phyloP scores from a whole-genome alignment of 1,140 invertebrate genomes.

The Anagrus nilaparvatae region DNA sequence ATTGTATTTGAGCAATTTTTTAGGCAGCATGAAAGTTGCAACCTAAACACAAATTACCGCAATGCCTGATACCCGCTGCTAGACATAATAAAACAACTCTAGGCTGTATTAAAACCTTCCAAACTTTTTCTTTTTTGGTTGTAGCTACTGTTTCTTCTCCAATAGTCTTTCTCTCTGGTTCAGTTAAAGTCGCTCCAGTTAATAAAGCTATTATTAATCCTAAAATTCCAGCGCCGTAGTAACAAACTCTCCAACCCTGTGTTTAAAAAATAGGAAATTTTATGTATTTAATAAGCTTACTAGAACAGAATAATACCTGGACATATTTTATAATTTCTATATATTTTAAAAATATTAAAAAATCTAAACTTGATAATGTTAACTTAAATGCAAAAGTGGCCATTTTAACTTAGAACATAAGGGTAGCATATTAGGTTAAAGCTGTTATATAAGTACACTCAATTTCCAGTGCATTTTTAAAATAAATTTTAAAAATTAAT shows the following conservation, averaged over 20 bases:
- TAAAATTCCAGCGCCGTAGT: constrained; percentile 72
- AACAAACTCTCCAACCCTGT: constrained; percentile 81
- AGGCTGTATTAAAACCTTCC: constrained; percentile 65
- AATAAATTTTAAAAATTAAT: background rate
- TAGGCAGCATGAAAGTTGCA: no score
- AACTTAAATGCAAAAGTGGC: no score
- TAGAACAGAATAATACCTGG: no score
- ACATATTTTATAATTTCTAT: no score
- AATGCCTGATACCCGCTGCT: constrained; percentile 82
- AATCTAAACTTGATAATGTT: no score
- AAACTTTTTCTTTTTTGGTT: constrained; percentile 49
- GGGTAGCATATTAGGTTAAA: no score
- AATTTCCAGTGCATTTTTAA: background rate
- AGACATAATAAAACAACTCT: constrained; percentile 71
- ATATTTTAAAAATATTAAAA: no score
- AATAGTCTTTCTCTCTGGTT: constrained; percentile 64
- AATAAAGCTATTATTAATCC: constrained; percentile 64
- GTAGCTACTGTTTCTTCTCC: constrained; percentile 42
- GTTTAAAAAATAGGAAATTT: constrained; percentile 3
- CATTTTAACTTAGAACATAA: no score
- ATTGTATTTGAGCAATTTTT: no score
- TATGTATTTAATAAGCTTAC: no score
- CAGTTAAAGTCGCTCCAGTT: constrained; percentile 65
- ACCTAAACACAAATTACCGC: constrained; percentile 52
- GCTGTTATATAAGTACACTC: no score